Evolutionary conservation across 2,113 vertebrate species (phyloP), one percentile per base, ranked within the genome.

Genomic region (Typhlomys cinereus): DNA sequence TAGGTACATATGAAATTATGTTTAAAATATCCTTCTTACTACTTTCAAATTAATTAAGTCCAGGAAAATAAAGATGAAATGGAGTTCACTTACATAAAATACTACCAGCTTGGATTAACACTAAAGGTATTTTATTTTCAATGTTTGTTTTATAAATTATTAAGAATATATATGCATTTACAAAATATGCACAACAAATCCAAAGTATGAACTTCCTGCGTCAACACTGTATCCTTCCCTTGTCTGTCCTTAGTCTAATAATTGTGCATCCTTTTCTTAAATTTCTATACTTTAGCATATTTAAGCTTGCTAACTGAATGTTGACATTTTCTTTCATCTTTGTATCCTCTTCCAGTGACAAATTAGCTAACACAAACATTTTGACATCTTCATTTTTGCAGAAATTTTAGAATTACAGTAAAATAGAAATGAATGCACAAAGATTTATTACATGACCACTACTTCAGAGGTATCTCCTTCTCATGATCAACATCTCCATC

Each of bases 171-270:
- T 18, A 15, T 39, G 7, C 18, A 44, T n/a, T 11, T 86, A 4
- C 14, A 67, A 80, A 87, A n/a, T 29, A 79, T 21, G 8, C 34
- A 21, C 3, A 29, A 10, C 44, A 54, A 81, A 41, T 59, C 4
- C 41, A 84, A 76, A 54, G 46, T 67, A 10, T 25, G 41, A 41
- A 4, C 17, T 41, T 0, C 9, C 31, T 23, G 41, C 8, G 6
- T 2, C 2, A 34, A n/a, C 1, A 7, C 2, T 36, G 5, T 1
- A 67, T 6, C 34, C 34, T 23, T 5, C 6, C 5, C 0, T 46
- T 69, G 25, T 10, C 25, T 11, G 0, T 73, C 50, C 7, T 20
- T 61, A 14, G 36, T 20, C 17, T 76, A 31, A 36, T 9, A 78
- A 0, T 1, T 17, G 36, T 7, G 2, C 0, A 66, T 57, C 14